Evolutionary conservation across 2,797 vertebrate genomes (phyloP).

Genomic region (Rhinophrynus dorsalis): DNA sequence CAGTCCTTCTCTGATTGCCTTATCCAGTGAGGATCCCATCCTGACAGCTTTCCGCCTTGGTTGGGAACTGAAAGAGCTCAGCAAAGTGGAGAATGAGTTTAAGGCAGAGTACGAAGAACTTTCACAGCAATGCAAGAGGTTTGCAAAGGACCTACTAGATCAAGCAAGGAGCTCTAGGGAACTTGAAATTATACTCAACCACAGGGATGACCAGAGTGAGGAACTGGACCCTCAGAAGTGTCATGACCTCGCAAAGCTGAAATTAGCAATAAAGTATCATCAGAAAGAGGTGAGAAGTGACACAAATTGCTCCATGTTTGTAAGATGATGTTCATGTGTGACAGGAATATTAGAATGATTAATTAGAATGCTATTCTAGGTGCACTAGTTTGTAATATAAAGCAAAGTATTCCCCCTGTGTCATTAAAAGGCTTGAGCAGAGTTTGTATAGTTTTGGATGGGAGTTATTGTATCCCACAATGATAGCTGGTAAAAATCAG

Average conservation of each 20-base stretch:
- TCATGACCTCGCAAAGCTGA: conserved; percentile 94
- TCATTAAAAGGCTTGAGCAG: no score
- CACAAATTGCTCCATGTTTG: background rate
- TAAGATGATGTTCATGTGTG: background rate
- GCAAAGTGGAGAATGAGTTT: conserved; percentile 97
- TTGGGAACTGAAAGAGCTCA: conserved; percentile 96
- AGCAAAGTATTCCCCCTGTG: no score
- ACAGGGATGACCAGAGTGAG: conserved; percentile 92
- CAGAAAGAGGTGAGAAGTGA: conserved; percentile 84
- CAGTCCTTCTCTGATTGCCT: conserved; percentile 91
- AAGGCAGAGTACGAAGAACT: conserved; percentile 96
- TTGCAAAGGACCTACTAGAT: conserved; percentile 95
- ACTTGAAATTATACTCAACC: conserved; percentile 94
- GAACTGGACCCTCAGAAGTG: conserved; percentile 89
- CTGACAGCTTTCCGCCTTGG: conserved; percentile 92
- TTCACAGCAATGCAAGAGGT: conserved; percentile 94
- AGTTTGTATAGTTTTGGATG: no score
- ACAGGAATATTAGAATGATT: no score
- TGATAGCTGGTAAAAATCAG: no score
- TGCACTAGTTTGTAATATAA: no score
- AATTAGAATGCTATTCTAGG: no score
- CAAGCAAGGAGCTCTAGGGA: conserved; percentile 92
- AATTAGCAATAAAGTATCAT: conserved; percentile 97
- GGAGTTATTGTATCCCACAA: no score
- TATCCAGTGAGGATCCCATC: conserved; percentile 94